A percentile compares a stretch with the other conserved stretches of the same genome.
These are phyloP conservation scores for Etheostoma cragini DNA, from an alignment of 2,113 vertebrate genomes.

Conservation along the genomic window DNA sequence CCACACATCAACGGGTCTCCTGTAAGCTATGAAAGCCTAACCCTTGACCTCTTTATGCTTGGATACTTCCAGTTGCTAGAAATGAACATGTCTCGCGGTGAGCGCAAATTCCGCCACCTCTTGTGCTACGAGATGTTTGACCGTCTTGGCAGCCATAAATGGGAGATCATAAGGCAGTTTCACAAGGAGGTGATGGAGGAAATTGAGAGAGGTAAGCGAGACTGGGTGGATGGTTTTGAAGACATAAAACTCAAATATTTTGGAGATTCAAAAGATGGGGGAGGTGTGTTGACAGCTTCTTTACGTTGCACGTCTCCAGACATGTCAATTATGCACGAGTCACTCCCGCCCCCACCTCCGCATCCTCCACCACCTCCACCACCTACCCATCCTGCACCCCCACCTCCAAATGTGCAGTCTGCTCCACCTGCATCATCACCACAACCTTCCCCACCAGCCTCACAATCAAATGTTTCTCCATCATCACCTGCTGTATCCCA, in stretches of 20 bases:
- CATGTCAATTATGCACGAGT: conserved; percentile 38
- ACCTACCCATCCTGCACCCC: conserved; percentile 35
- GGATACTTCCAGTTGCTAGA: conserved; percentile 99
- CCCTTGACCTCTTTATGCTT: conserved; percentile 97
- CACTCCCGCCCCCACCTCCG: conserved; percentile 63
- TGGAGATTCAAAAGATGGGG: conserved; percentile 77
- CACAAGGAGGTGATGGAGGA: conserved; percentile 90
- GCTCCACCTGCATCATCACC: conserved; percentile 5
- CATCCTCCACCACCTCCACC: conserved; percentile 70
- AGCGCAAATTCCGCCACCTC: conserved; percentile 95
- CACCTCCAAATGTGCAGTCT: conserved; percentile 26
- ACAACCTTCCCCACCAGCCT: conserved; percentile 13
- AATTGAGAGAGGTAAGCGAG: conserved; percentile 87
- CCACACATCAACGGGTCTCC: conserved; percentile 88
- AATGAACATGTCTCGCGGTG: conserved; percentile 92
- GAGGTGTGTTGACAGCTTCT: conserved; percentile 72
- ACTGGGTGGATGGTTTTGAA: conserved; percentile 93
- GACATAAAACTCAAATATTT: conserved; percentile 92
- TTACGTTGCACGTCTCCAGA: conserved; percentile 64
- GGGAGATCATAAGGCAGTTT: conserved; percentile 92
- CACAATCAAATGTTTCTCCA: conserved; percentile 17
- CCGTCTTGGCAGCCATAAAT: conserved; percentile 91
- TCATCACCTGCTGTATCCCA: conserved; percentile 26
- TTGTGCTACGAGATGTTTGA: conserved; percentile 99
- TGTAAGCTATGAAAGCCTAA: conserved; percentile 89